Percentiles rank a stretch among this genome's conserved stretches.
Evolutionary conservation across 2,113 vertebrate genomes (phyloP).

Genomic region (Zapornia atra): DNA sequence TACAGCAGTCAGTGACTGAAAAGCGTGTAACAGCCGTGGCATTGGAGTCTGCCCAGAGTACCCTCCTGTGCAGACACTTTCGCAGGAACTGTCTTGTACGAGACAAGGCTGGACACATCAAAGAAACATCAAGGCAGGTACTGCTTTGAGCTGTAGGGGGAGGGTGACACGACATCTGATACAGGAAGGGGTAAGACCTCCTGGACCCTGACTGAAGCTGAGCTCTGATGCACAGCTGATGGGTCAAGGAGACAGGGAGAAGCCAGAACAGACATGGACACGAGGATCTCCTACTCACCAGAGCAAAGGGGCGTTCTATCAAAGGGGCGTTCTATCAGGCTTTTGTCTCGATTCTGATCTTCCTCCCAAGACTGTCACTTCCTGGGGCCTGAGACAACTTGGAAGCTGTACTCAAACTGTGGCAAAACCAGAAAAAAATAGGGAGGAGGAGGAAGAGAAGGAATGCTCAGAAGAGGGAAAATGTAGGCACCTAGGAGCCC

Average conservation of each 20-base stretch:
- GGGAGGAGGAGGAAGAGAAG: background rate
- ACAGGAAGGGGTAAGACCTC: background rate
- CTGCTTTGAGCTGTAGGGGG: background rate
- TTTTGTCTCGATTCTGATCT: background rate
- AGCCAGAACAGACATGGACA: background rate
- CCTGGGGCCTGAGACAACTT: background rate
- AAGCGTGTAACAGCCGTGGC: background rate
- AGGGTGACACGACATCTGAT: background rate
- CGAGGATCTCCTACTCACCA: background rate
- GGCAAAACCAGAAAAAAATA: background rate
- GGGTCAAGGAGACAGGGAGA: background rate
- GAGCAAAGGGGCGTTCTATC: background rate
- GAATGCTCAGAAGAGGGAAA: background rate
- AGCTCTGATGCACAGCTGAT: background rate
- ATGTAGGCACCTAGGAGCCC: background rate
- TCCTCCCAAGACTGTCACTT: background rate
- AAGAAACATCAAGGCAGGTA: slow-evolving; percentile 37
- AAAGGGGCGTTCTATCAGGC: background rate
- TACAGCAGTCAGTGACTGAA: slow-evolving; percentile 2
- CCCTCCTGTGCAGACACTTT: background rate
- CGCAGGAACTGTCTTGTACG: background rate
- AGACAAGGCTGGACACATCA: slow-evolving; percentile 8
- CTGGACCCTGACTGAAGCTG: background rate
- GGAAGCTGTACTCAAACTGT: background rate
- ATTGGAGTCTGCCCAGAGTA: background rate